Percentiles rank a stretch among this genome's conserved stretches.
phyloP scores from a whole-genome alignment of 2,888 invertebrate genomes.

The Apoda limacodes region DNA sequence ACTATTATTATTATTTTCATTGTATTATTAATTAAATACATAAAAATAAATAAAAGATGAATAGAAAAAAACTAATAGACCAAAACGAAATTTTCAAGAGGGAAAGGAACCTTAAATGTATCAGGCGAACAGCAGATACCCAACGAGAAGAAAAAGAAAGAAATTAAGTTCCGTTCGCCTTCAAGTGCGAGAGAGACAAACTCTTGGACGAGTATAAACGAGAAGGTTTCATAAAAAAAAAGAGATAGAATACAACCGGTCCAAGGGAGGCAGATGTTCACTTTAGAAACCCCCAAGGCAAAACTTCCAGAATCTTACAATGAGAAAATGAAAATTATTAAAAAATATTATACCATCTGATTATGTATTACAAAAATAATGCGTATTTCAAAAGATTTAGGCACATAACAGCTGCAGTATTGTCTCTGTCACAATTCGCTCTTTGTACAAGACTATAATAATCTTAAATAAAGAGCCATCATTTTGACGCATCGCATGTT shows the following conservation, averaged over 20 bases:
- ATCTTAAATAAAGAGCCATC: no score
- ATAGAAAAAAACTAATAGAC: conserved; percentile 22
- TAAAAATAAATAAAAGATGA: no score
- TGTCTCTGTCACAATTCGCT: no score
- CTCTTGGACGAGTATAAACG: conserved; percentile 28
- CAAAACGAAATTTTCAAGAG: conserved; percentile 22
- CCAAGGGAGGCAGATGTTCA: conserved; percentile 61
- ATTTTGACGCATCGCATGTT: no score
- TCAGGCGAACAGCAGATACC: conserved; percentile 42
- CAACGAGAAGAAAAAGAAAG: conserved; percentile 54
- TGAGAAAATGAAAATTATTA: conserved; percentile 58
- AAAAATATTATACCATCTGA: no score
- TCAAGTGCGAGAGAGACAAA: conserved; percentile 36
- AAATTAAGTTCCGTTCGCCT: conserved; percentile 55
- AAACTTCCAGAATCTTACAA: conserved; percentile 50
- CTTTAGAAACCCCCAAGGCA: conserved; percentile 53
- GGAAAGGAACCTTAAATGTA: conserved; percentile 34
- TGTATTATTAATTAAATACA: conserved; percentile 27
- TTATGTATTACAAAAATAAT: no score
- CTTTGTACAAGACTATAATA: no score
- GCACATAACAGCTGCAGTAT: no score
- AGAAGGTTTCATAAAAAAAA: conserved; percentile 31
- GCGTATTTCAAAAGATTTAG: no score
- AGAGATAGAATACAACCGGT: conserved; percentile 59
- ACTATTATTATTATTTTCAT: conserved; percentile 14